Percentiles rank a stretch among this genome's conserved stretches.
Conservation (phyloP, 2,888 invertebrate species). For the Trimorus sp. region DNA sequence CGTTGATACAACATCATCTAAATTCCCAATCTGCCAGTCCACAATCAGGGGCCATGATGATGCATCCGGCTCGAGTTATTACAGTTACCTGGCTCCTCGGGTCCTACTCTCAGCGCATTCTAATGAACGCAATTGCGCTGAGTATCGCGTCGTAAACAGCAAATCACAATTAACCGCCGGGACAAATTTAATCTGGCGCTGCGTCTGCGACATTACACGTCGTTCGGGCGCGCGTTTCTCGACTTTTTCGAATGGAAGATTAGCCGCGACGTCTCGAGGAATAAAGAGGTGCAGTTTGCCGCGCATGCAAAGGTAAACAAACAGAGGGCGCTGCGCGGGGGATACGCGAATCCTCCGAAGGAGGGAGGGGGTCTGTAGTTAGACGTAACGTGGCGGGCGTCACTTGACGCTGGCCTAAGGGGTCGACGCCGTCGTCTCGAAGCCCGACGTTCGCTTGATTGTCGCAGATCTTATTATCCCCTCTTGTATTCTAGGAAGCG, state of each 20-base stretch:
- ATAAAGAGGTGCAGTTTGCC: conserved; percentile 18
- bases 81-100: background rate
- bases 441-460: conserved; percentile 75
- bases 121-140: conserved; percentile 14
- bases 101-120: background rate
- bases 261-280: conserved; percentile 7
- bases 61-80: conserved; percentile 6
- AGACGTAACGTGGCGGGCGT: conserved; percentile 77
- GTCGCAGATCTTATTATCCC: conserved; percentile 81
- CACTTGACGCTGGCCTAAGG: conserved; percentile 75
- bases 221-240: conserved; percentile 2
- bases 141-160: conserved; percentile 2
- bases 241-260: conserved; percentile 35
- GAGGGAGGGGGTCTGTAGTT: conserved; percentile 51
- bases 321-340: conserved; percentile 35
- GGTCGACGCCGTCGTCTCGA: conserved; percentile 71
- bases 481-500: conserved; percentile 72
- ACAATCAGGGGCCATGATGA: background rate
- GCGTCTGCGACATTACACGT: conserved; percentile 8
- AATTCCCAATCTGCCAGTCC: background rate
- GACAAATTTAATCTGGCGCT: conserved; percentile 11
- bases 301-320: conserved; percentile 22
- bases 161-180: conserved; percentile 16
- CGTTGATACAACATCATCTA: too few relatives aligned
- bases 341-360: conserved; percentile 15